phyloP scores from a whole-genome alignment of 2,797 vertebrate genomes.

The Peromyscus aztecus region DNA sequence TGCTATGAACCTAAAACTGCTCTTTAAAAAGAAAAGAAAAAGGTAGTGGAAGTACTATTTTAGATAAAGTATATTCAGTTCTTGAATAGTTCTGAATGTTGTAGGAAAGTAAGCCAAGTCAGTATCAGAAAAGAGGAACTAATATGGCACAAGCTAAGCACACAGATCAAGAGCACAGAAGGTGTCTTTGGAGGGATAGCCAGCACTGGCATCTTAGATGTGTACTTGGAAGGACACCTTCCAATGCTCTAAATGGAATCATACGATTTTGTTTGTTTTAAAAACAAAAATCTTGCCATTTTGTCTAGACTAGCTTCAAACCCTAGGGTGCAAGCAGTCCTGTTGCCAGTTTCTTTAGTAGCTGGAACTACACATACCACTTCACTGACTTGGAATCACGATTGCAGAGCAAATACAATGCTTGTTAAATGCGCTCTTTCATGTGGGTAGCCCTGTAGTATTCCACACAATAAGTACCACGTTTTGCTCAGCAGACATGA shows the following conservation, averaged over 20 bases:
- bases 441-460: neutral
- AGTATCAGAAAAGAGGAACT: neutral
- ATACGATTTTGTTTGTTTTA: neutral
- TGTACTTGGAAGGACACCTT: neutral
- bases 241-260: neutral
- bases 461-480: neutral
- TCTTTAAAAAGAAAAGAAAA: slow-evolving; percentile 1
- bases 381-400: neutral
- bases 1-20: slow-evolving; percentile 7
- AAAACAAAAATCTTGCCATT: neutral
- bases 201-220: neutral
- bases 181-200: neutral
- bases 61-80: neutral
- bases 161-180: neutral
- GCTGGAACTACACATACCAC: neutral
- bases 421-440: neutral
- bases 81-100: neutral
- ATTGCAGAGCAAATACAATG: neutral
- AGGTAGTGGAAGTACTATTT: neutral
- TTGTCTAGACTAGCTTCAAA: neutral
- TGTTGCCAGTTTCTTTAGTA: neutral
- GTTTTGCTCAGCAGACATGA: neutral
- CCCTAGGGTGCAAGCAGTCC: neutral
- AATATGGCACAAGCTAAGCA: neutral
- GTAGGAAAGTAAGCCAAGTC: neutral